Base-by-base conservation (phyloP, 2,113 vertebrate genomes). In the Ondatra zibethicus region DNA sequence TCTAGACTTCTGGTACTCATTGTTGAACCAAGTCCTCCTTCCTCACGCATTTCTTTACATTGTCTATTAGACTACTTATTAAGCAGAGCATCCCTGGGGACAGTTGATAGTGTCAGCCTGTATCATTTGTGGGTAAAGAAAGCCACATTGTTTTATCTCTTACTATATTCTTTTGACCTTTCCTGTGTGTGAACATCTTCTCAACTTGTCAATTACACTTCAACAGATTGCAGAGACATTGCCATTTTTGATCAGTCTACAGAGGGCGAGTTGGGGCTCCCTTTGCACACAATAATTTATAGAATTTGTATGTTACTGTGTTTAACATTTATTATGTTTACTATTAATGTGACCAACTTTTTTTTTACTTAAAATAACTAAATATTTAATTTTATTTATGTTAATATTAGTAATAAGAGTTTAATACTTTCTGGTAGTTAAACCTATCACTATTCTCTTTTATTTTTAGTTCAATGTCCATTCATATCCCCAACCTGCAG, bases 341-440 rank as follows among this genome's bases (percentile, higher is more conserved):
- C 39, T 89, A 5, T 42, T 29, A 88, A 50, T 66, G 45, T 47
- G 23, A 3, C 11, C 65, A 66, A 39, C n/a, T 42, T 50, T 68
- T 90, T 65, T 70, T 50, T 92, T 33, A 72, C 65, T 82, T 92
- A 92, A 84, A 63, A 92, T 92, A 73, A 13, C 16, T 52, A 95
- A 39, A 7, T 36, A 73, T 87, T 81, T 75, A 77, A 76, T 84
- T 94, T 70, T 89, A 45, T 94, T 89, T 73, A 45, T 52, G 31
- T 12, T 90, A n/a, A 23, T 94, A 3, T 42, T 75, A 80, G 58
- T 16, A 93, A 55, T 36, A 86, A n/a, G 12, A 47, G 66, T 68
- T 65, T 75, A 76, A 27, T 82, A 33, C 50, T 81, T 91, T 89
- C 14, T 27, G 39, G 19, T 70, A 63, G n/a, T 75, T 61, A 80